phyloP scores from a whole-genome alignment of 2,888 invertebrate species.

The Biston betularia region DNA sequence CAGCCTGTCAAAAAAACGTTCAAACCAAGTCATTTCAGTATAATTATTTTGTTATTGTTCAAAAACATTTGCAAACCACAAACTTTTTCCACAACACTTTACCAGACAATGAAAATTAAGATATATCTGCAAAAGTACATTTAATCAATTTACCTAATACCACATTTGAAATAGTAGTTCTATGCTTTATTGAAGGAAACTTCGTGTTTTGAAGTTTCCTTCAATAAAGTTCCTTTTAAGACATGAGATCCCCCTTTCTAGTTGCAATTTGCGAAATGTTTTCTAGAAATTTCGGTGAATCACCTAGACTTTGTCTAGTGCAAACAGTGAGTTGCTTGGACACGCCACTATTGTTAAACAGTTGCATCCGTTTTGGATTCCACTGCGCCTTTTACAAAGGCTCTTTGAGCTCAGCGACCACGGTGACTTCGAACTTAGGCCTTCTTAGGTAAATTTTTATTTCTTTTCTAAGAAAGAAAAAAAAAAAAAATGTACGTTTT shows the following conservation, averaged over 20 bases:
- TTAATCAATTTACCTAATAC: constrained; percentile 25
- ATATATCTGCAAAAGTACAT: constrained; percentile 14
- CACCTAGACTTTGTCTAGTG: constrained; percentile 33
- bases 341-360: constrained; percentile 39
- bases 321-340: constrained; percentile 49
- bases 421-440: constrained; percentile 38
- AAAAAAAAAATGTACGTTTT: too few relatives aligned
- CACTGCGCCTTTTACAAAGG: constrained; percentile 55
- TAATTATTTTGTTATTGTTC: too few relatives aligned
- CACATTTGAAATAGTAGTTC: constrained; percentile 20
- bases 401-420: constrained; percentile 50
- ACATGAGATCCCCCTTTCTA: constrained; percentile 14
- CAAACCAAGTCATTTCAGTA: too few relatives aligned
- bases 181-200: constrained; percentile 15
- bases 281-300: constrained; percentile 22
- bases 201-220: constrained; percentile 18
- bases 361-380: constrained; percentile 53
- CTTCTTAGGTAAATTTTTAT: too few relatives aligned
- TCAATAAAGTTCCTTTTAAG: constrained; percentile 17
- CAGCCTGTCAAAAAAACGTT: too few relatives aligned
- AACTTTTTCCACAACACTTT: neutral
- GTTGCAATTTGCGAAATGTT: constrained; percentile 35
- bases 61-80: neutral
- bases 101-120: neutral
- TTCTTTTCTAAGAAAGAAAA: too few relatives aligned